A percentile compares a stretch with the other conserved stretches of the same genome.
Evolutionary conservation across 1,140 invertebrate genomes (phyloP).

Genomic region (Scaptomyza graminum): DNA sequence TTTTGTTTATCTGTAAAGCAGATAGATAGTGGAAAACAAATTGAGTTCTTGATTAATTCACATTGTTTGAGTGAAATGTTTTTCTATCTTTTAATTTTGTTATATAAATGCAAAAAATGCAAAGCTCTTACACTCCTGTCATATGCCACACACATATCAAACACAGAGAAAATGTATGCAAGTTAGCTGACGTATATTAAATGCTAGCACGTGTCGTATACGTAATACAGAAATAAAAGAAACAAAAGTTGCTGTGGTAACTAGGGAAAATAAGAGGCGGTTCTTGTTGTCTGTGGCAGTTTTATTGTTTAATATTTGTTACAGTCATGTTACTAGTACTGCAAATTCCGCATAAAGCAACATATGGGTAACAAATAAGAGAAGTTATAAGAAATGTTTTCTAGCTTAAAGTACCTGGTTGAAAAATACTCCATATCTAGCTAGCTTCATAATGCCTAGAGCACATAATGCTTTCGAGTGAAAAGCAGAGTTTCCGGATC

Average conservation of each 20-base stretch:
- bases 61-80: slow-evolving; percentile 53
- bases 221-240: slow-evolving; percentile 47
- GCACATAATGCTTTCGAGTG: no score
- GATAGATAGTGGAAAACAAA: slow-evolving; percentile 19
- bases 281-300: background rate
- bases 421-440: background rate
- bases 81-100: slow-evolving; percentile 65
- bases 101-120: slow-evolving; percentile 80
- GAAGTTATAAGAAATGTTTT: background rate
- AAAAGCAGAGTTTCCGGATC: no score
- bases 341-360: background rate
- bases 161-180: slow-evolving; percentile 41
- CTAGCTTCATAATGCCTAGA: no score
- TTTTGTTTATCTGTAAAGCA: slow-evolving; percentile 70
- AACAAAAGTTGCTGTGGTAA: slow-evolving; percentile 15
- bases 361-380: background rate
- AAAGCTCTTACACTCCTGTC: slow-evolving; percentile 38
- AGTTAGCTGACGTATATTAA: slow-evolving; percentile 47
- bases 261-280: background rate
- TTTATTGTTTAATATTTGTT: slow-evolving; percentile 4
- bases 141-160: slow-evolving; percentile 56
- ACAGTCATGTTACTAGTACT: slow-evolving; percentile 1
- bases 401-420: background rate
- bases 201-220: slow-evolving; percentile 63
- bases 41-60: slow-evolving; percentile 26